Percentiles rank a stretch among this genome's conserved stretches.
These are phyloP conservation scores for Ctenicera cuprea DNA, from an alignment of 2,888 invertebrate genomes.

Conservation along the genomic window DNA sequence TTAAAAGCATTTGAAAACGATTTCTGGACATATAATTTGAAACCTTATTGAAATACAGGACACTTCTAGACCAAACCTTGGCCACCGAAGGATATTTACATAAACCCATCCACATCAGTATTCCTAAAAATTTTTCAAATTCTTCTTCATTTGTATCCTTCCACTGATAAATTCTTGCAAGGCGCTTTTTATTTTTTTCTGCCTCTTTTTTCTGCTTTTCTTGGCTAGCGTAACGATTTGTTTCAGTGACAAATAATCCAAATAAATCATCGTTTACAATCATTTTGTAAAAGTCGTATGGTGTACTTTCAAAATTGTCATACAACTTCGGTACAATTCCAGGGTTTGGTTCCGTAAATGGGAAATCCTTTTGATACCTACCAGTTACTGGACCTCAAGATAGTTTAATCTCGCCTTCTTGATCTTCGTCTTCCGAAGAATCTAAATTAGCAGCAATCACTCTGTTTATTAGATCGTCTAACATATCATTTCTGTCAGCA, in stretches of 20 bases:
- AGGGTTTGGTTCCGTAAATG: conserved; percentile 25
- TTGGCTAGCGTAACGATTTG: conserved; percentile 47
- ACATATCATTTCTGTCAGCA: background rate
- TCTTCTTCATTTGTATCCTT: conserved; percentile 44
- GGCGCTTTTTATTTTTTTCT: background rate
- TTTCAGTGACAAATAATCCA: conserved; percentile 37
- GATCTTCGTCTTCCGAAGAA: background rate
- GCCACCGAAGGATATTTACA: conserved; percentile 47
- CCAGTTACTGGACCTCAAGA: background rate
- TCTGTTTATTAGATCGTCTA: background rate
- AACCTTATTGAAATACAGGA: conserved; percentile 43
- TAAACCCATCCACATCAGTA: conserved; percentile 55
- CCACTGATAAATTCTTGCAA: conserved; percentile 29
- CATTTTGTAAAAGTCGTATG: conserved; percentile 38
- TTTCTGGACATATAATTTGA: conserved; percentile 42
- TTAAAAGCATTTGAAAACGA: conserved; percentile 47
- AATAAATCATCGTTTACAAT: conserved; percentile 33
- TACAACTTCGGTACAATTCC: conserved; percentile 15
- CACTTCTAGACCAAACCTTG: conserved; percentile 45
- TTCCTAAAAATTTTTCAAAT: conserved; percentile 43
- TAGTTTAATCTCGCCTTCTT: background rate
- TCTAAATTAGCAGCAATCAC: background rate
- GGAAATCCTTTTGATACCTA: conserved; percentile 22
- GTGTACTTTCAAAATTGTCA: conserved; percentile 37
- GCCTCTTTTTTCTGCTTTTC: conserved; percentile 23